Conservation (phyloP, 2,797 vertebrate species). For the Sebastes hubbsi region DNA sequence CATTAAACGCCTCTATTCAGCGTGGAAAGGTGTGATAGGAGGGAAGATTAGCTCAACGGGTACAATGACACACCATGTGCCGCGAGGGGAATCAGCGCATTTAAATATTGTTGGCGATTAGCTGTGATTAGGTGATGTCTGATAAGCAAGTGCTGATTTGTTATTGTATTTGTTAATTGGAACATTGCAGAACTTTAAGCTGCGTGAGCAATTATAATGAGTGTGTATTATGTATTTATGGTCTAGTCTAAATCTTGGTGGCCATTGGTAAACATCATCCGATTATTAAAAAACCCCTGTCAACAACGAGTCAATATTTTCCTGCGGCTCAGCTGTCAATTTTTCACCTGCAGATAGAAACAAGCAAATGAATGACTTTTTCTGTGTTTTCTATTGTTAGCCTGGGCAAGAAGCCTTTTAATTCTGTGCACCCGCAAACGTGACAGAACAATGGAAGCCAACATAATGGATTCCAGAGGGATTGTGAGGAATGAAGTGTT, state of each 20-base stretch:
- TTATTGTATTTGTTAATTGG: conserved; percentile 25
- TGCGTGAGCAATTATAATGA: background rate
- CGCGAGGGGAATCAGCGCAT: conserved; percentile 9
- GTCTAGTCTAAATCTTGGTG: background rate
- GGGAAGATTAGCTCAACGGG: conserved; percentile 42
- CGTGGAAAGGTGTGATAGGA: conserved; percentile 48
- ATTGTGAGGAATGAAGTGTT: conserved; percentile 56
- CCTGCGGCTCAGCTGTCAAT: conserved; percentile 18
- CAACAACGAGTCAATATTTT: background rate
- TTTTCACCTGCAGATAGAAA: conserved; percentile 33
- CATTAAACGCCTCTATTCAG: conserved; percentile 49
- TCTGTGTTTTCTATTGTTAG: conserved; percentile 49
- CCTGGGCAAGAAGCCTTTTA: conserved; percentile 59
- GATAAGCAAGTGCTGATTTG: conserved; percentile 48
- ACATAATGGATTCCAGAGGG: conserved; percentile 75
- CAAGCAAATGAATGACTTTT: conserved; percentile 38
- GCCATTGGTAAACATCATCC: background rate
- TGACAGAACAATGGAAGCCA: conserved; percentile 63
- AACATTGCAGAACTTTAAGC: conserved; percentile 1
- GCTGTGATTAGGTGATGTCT: conserved; percentile 49
- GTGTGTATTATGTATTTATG: background rate
- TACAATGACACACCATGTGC: conserved; percentile 45
- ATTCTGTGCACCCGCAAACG: conserved; percentile 47
- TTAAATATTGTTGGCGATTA: conserved; percentile 42
- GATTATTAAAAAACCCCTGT: background rate